Evolutionary conservation across 2,888 invertebrate species (phyloP), one percentile per base, ranked within the genome.

Genomic region (Orthosia gothica): DNA sequence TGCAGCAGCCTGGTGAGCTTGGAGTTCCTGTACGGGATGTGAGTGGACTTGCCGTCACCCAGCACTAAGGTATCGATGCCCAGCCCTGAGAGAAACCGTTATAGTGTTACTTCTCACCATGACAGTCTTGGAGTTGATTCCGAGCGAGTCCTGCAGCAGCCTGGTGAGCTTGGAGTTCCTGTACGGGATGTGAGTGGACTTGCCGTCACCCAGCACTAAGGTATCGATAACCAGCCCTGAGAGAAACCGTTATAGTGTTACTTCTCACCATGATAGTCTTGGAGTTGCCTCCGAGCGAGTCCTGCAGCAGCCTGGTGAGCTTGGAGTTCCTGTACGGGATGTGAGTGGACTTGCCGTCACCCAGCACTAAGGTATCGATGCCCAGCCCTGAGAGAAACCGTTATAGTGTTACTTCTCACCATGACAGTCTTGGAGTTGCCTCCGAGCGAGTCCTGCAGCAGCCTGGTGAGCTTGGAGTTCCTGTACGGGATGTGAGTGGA

Each of bases 321-420:
- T 99, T 99, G 0, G 99, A 99, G 97, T 99, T 99, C 77, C 99
- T 97, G 95, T 99, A 99, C 0, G 99, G 99, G 88, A 99, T 99
- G 94, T 99, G 99, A 0, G 98, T 98, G 87, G 98, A 98, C 95
- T 99, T 99, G 61, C 99, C 99, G 95, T 99, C 99, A 4, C 99
- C 99, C 81, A 99, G 96, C 3, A 99, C 99, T 7, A 99, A 99
- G 87, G 99, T 99, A 3, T 99, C 99, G 95, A 99, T 99, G 45
- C 99, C 99, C 70, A 99, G 96, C 0, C 99, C 99, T 0, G 99
- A 99, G 0, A 99, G 97, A n/a, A n/a, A n/a, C n/a, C n/a, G n/a
- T n/a, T n/a, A n/a, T n/a, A n/a, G n/a, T n/a, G n/a, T n/a, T n/a
- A n/a, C n/a, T n/a, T n/a, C n/a, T n/a, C n/a, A n/a, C n/a, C n/a